Percentiles rank a stretch among this genome's conserved stretches.
Conservation (phyloP, 2,113 vertebrate genomes). For the Caranx ignobilis region DNA sequence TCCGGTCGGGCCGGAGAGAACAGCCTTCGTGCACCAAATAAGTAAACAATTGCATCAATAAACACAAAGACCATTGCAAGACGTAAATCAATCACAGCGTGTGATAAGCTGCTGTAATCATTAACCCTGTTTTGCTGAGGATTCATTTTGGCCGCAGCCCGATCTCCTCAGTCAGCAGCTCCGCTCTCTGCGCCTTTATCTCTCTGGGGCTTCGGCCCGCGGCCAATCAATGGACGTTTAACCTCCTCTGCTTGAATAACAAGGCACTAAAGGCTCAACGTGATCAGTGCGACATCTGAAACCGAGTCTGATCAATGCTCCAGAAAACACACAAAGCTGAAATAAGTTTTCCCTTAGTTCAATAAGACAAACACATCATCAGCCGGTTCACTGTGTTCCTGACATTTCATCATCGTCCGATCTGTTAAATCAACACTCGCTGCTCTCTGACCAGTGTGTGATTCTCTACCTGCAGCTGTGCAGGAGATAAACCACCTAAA, state of each 20-base stretch:
- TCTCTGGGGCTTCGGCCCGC: slow-evolving; percentile 58
- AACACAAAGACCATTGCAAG: slow-evolving; percentile 81
- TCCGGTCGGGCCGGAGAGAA: slow-evolving; percentile 53
- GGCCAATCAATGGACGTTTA: slow-evolving; percentile 66
- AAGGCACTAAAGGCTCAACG: slow-evolving; percentile 29
- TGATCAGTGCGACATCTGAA: neutral
- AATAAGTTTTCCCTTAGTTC: too few species aligned
- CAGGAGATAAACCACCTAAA: too few species aligned
- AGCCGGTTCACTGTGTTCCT: too few species aligned
- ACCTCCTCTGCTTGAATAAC: slow-evolving; percentile 60
- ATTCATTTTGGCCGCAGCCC: slow-evolving; percentile 77
- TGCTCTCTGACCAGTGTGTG: too few species aligned
- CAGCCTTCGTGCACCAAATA: slow-evolving; percentile 80
- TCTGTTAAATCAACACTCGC: too few species aligned
- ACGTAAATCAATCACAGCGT: slow-evolving; percentile 88
- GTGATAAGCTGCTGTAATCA: slow-evolving; percentile 85
- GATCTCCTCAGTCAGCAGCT: slow-evolving; percentile 79
- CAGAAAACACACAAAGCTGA: neutral
- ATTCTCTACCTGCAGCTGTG: too few species aligned
- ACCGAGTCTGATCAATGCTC: neutral
- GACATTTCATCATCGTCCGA: too few species aligned
- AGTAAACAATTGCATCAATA: slow-evolving; percentile 89
- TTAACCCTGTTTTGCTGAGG: slow-evolving; percentile 88
- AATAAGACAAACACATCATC: too few species aligned
- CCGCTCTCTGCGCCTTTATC: slow-evolving; percentile 68